These are phyloP conservation scores for Spilosoma lubricipeda DNA, from an alignment of 2,888 invertebrate species.

Conservation along the genomic window DNA sequence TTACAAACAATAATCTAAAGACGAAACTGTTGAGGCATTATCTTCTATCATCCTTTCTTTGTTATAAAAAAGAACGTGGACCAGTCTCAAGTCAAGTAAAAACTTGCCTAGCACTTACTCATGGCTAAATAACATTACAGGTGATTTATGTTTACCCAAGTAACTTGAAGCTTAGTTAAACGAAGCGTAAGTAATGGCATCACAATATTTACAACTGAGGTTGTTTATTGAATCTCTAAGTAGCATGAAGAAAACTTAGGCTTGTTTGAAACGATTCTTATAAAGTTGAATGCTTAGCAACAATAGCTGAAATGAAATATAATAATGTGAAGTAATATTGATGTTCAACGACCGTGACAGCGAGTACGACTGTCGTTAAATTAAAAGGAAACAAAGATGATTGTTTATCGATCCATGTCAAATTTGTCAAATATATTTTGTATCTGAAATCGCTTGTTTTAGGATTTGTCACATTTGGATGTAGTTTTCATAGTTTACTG, in stretches of 20 bases:
- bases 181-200: neutral
- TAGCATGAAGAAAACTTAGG: neutral
- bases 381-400: neutral
- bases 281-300: neutral
- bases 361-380: neutral
- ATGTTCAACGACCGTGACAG: neutral
- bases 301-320: neutral
- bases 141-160: slow-evolving; percentile 4
- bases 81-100: neutral
- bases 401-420: neutral
- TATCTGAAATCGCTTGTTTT: neutral
- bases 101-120: neutral
- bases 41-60: neutral
- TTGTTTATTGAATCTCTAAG: neutral
- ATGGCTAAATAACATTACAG: neutral
- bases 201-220: neutral
- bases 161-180: slow-evolving; percentile 5
- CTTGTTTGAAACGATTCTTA: neutral
- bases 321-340: neutral
- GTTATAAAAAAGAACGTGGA: neutral
- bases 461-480: neutral
- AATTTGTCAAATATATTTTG: neutral
- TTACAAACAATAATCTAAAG: no score
- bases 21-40: no score
- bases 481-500: neutral